phyloP scores from a whole-genome alignment of 2,888 invertebrate species.

The Drosophila imparisetae region DNA sequence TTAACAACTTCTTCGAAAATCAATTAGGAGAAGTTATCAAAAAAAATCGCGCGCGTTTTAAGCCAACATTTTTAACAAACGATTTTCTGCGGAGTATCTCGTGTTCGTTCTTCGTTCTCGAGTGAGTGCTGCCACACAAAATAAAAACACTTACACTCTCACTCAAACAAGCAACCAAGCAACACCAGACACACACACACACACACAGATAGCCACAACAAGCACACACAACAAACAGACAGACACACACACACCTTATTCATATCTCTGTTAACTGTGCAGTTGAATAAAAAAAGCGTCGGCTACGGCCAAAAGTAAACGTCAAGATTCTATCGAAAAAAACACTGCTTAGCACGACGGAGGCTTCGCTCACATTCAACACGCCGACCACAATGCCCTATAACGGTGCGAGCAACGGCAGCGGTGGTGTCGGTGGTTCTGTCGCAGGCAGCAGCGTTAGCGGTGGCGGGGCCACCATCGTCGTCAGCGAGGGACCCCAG shows the following conservation, averaged over 20 bases:
- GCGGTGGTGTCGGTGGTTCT: constrained; percentile 73
- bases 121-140: constrained; percentile 10
- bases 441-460: constrained; percentile 78
- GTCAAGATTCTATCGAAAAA: constrained; percentile 82
- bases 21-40: constrained; percentile 9
- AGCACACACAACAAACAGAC: constrained; percentile 1
- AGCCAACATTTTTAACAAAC: constrained; percentile 34
- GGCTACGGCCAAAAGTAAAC: constrained; percentile 67
- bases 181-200: background rate
- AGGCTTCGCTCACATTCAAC: constrained; percentile 74
- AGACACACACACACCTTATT: background rate
- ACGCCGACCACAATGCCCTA: constrained; percentile 83
- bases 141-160: background rate
- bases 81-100: constrained; percentile 22
- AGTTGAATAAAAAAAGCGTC: constrained; percentile 22
- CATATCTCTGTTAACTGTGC: constrained; percentile 17
- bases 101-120: constrained; percentile 2
- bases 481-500: constrained; percentile 84
- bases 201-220: constrained; percentile 5
- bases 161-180: background rate
- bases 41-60: constrained; percentile 38
- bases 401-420: constrained; percentile 84
- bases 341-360: constrained; percentile 72
- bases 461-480: constrained; percentile 81
- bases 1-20: constrained; percentile 15